These are phyloP conservation scores for Strongylocentrotus purpuratus DNA, from an alignment of 35 echinoderm and acorn worm species.

Conservation along the genomic window DNA sequence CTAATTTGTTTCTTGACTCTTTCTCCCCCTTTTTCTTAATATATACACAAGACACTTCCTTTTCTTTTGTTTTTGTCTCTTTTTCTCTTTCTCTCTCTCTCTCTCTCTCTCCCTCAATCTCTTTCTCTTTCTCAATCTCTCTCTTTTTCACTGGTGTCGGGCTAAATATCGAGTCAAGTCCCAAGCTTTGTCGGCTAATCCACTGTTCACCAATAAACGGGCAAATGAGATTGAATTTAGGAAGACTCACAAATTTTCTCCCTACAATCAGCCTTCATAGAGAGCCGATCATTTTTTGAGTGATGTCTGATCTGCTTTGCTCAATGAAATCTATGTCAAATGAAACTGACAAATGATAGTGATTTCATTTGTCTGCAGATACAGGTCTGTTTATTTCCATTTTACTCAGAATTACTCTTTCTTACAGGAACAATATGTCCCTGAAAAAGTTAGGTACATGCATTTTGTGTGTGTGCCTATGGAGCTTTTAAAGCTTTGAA, in stretches of 20 bases:
- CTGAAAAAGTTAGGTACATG: not conserved
- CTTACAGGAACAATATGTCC: not conserved
- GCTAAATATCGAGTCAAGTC: not conserved
- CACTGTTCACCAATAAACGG: not conserved
- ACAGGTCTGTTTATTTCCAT: no score
- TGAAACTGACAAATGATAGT: not conserved
- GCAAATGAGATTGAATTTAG: not conserved
- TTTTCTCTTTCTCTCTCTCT: no score
- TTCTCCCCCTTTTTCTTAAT: no score
- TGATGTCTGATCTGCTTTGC: not conserved
- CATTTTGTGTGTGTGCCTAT: not conserved
- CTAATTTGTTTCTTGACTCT: no score
- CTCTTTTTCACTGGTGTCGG: not conserved
- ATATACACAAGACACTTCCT: no score
- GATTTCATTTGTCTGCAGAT: not conserved
- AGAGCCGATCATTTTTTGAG: constrained; percentile 9
- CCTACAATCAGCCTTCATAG: not conserved
- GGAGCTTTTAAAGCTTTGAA: no score
- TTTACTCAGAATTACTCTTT: no score
- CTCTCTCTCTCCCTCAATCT: no score
- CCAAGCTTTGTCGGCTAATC: not conserved
- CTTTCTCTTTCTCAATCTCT: not conserved
- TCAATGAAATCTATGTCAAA: not conserved
- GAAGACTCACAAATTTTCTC: not conserved
- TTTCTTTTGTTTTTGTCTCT: no score